Percentiles rank a stretch among this genome's conserved stretches.
phyloP scores from a whole-genome alignment of 2,113 vertebrate species.

The Cavia aperea region DNA sequence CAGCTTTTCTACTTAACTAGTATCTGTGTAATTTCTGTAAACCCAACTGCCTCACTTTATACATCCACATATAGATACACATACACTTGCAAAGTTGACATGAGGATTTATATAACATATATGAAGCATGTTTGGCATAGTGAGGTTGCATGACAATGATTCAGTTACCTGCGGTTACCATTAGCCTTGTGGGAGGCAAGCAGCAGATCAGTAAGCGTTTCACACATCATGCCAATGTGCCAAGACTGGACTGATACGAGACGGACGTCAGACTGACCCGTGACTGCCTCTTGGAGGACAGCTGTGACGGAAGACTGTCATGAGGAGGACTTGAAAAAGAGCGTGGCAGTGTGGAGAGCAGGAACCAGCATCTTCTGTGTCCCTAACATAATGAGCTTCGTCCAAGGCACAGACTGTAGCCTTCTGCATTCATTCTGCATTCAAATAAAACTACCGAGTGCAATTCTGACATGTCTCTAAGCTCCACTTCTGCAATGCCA shows the following conservation, averaged over 20 bases:
- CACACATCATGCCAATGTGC: not conserved
- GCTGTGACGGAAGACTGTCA: not conserved
- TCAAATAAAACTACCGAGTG: not conserved
- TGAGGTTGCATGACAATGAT: not conserved
- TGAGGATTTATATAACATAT: not conserved
- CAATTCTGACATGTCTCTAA: not conserved
- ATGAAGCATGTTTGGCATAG: not conserved
- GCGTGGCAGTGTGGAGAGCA: not conserved
- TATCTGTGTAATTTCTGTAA: not conserved
- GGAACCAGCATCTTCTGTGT: not conserved
- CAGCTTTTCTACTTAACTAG: not conserved
- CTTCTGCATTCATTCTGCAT: not conserved
- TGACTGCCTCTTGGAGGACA: not conserved
- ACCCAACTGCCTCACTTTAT: not conserved
- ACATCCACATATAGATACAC: not conserved
- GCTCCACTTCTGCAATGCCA: not conserved
- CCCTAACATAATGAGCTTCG: not conserved
- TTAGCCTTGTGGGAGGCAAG: not conserved
- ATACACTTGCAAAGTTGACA: not conserved
- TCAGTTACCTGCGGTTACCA: not conserved
- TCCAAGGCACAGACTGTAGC: not conserved
- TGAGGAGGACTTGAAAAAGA: not conserved
- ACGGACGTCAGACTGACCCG: not conserved
- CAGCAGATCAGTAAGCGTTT: not conserved
- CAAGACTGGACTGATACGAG: not conserved